phyloP scores from a whole-genome alignment of 2,113 vertebrate species.

The Sylvia atricapilla region DNA sequence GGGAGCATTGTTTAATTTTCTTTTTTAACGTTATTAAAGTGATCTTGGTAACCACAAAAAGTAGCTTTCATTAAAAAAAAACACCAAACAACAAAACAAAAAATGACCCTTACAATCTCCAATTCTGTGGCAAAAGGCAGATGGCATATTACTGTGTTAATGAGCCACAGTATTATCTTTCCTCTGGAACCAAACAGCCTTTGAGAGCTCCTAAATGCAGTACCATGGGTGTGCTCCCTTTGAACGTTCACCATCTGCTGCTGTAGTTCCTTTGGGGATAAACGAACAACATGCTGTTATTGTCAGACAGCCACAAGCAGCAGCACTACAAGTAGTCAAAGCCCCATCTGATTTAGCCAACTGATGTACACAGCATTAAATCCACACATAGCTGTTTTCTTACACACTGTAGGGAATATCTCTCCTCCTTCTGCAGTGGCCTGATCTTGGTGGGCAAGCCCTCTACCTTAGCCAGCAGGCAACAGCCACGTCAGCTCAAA shows the following conservation, averaged over 20 bases:
- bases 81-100: neutral
- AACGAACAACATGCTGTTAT: neutral
- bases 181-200: neutral
- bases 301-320: neutral
- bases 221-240: neutral
- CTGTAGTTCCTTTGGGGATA: neutral
- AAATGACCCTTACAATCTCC: neutral
- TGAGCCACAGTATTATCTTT: neutral
- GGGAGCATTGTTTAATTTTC: neutral
- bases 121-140: neutral
- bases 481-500: neutral
- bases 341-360: neutral
- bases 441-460: neutral
- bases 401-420: neutral
- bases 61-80: neutral
- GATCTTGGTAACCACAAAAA: neutral
- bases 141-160: neutral
- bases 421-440: neutral
- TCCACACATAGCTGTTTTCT: too few species aligned
- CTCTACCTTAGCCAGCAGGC: neutral
- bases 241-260: neutral
- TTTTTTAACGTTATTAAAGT: neutral
- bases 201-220: neutral
- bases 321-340: neutral
- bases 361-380: neutral